Percentiles rank a stretch among this genome's conserved stretches.
These are phyloP conservation scores for Podabrus alpinus DNA, from an alignment of 2,888 invertebrate species.

Conservation along the genomic window DNA sequence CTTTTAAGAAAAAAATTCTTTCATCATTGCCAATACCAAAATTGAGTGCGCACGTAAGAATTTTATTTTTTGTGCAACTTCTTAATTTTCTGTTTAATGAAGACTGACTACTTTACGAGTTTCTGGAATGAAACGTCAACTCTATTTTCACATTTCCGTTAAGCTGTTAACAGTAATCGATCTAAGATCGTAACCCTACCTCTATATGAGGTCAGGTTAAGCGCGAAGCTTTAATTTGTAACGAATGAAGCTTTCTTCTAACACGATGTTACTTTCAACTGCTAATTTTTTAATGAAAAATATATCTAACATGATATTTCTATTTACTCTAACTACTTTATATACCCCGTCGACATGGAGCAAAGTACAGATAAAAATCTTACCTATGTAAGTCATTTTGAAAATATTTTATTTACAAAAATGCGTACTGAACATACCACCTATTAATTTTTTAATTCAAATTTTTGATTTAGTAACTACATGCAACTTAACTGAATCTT, in stretches of 20 bases:
- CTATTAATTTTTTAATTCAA: too few relatives aligned
- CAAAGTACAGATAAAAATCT: too few relatives aligned
- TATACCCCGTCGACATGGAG: too few relatives aligned
- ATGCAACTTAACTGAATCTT: too few relatives aligned
- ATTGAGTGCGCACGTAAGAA: conserved; percentile 12
- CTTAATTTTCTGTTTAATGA: conserved; percentile 34
- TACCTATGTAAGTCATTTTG: too few relatives aligned
- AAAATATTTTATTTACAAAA: too few relatives aligned
- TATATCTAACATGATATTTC: neutral
- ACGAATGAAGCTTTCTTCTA: neutral
- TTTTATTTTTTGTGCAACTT: conserved; percentile 33
- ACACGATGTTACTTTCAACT: neutral
- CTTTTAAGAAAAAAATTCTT: neutral
- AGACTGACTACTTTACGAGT: conserved; percentile 38
- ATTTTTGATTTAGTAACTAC: too few relatives aligned
- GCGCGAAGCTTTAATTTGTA: conserved; percentile 24
- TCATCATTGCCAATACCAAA: neutral
- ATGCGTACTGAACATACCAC: too few relatives aligned
- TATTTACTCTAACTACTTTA: neutral
- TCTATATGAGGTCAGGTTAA: conserved; percentile 28
- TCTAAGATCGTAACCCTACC: conserved; percentile 32
- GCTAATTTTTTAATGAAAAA: neutral
- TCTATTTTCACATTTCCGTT: conserved; percentile 34
- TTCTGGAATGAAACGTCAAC: conserved; percentile 35
- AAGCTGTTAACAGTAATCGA: conserved; percentile 39